Base-by-base conservation (phyloP, 2,797 vertebrate genomes). In the Micromesistius poutassou region DNA sequence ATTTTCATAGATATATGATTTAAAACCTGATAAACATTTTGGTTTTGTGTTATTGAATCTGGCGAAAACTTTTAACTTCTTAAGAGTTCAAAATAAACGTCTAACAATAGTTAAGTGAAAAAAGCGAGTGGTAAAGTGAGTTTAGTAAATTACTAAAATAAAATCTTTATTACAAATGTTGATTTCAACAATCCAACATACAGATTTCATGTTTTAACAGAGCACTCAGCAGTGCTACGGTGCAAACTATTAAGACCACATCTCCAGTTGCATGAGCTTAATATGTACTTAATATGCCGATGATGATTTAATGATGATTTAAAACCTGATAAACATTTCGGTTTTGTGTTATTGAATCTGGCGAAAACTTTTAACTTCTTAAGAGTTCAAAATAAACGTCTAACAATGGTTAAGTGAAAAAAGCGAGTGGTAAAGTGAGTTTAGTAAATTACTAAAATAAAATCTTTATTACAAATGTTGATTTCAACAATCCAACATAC, bases 81-180 rank as follows among this genome's bases (percentile, higher is more conserved):
- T 50, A 7, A 7, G 6, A 19, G 46, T 55, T 19, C 16, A 19
- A 55, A 3, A 55, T 55, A 14, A 55, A 55, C 19, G 22, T 62
- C 68, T 6, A 28, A 30, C 68, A 30, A 6, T 30, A 75, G 74
- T 38, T 38, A 38, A 38, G 36, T 38, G 33, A 33, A 33, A 33
- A 33, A 33, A n/a, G 33, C 5, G 33, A 33, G 33, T 33, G 33
- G 33, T 33, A 33, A 33, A 33, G 33, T 33, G 33, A 33, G 33
- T 33, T 28, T 81, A 73, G 77, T 90, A 88, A 88, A 85, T 82
- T 84, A 81, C 82, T 86, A 91, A 93, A 93, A 92, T 88, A 87
- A n/a, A 84, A 80, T 84, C 84, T 92, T 91, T 91, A 91, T 90
- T 91, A 89, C 86, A 89, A 91, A 89, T 78, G 85, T 62, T 33